Conservation (phyloP, 1,140 invertebrate species). For the Danaus melanippus region DNA sequence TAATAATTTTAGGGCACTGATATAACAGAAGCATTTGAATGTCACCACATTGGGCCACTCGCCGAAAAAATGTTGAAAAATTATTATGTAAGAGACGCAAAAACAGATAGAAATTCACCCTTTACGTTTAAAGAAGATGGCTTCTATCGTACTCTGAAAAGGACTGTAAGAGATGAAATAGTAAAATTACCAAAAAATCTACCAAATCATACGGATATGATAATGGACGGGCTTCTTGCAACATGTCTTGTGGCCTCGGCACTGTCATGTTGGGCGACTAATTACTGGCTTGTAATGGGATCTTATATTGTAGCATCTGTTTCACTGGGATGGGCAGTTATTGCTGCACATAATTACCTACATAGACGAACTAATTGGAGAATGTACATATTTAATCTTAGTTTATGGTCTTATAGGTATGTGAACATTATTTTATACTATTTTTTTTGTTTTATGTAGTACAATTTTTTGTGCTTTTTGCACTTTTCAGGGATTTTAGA, state of each 20-base stretch:
- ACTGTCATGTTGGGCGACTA: slow-evolving; percentile 36
- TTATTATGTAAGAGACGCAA: slow-evolving; percentile 75
- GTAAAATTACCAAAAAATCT: slow-evolving; percentile 45
- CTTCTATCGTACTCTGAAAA: slow-evolving; percentile 79
- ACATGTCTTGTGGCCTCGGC: slow-evolving; percentile 33
- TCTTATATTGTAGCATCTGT: slow-evolving; percentile 53
- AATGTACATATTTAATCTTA: slow-evolving; percentile 85
- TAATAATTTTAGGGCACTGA: slow-evolving; percentile 75
- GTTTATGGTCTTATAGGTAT: slow-evolving; percentile 76
- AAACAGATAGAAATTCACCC: slow-evolving; percentile 73
- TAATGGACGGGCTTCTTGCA: slow-evolving; percentile 45
- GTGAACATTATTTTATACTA: not conserved
- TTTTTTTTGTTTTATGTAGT: slow-evolving; percentile 2
- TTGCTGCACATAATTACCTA: slow-evolving; percentile 86
- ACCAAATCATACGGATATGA: slow-evolving; percentile 27
- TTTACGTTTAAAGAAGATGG: slow-evolving; percentile 80
- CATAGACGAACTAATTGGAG: slow-evolving; percentile 85
- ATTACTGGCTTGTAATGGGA: slow-evolving; percentile 34
- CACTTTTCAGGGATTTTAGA: slow-evolving; percentile 78
- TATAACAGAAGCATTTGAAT: slow-evolving; percentile 84
- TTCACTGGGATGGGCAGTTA: slow-evolving; percentile 72
- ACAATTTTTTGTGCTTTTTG: not conserved
- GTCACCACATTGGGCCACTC: slow-evolving; percentile 73
- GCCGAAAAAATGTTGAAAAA: slow-evolving; percentile 74
- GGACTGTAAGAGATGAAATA: slow-evolving; percentile 70